Evolutionary conservation across 2,113 vertebrate genomes (phyloP).

Genomic region (Sebastes fasciatus): DNA sequence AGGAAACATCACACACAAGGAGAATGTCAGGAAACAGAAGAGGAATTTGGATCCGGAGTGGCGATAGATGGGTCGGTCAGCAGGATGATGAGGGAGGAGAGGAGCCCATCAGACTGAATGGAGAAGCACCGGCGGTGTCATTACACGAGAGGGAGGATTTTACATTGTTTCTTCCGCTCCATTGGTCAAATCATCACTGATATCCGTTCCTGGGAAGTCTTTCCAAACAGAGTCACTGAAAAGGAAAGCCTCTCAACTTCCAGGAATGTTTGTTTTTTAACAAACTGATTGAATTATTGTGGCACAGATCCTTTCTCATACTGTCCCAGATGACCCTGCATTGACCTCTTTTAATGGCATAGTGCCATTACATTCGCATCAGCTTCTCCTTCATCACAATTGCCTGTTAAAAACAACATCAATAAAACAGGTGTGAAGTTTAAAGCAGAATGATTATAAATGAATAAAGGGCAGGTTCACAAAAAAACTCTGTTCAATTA

Average conservation of each 20-base stretch:
- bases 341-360: slow-evolving; percentile 4
- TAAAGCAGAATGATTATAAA: neutral
- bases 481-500: neutral
- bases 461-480: neutral
- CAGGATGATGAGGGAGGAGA: slow-evolving; percentile 46
- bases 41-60: slow-evolving; percentile 44
- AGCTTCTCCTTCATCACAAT: neutral
- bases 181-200: slow-evolving; percentile 13
- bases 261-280: slow-evolving; percentile 19
- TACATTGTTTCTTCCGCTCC: slow-evolving; percentile 16
- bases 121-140: neutral
- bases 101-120: neutral
- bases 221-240: neutral
- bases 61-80: slow-evolving; percentile 42
- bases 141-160: slow-evolving; percentile 9
- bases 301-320: neutral
- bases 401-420: neutral
- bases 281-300: neutral
- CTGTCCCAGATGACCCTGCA: neutral
- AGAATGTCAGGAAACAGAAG: slow-evolving; percentile 74
- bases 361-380: neutral
- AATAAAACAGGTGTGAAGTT: neutral
- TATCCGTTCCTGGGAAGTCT: neutral
- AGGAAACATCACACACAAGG: slow-evolving; percentile 28
- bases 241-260: slow-evolving; percentile 15